Evolutionary conservation across 2,797 vertebrate genomes (phyloP), one percentile per base, ranked within the genome.

Genomic region (Acanthurus leucopareius): DNA sequence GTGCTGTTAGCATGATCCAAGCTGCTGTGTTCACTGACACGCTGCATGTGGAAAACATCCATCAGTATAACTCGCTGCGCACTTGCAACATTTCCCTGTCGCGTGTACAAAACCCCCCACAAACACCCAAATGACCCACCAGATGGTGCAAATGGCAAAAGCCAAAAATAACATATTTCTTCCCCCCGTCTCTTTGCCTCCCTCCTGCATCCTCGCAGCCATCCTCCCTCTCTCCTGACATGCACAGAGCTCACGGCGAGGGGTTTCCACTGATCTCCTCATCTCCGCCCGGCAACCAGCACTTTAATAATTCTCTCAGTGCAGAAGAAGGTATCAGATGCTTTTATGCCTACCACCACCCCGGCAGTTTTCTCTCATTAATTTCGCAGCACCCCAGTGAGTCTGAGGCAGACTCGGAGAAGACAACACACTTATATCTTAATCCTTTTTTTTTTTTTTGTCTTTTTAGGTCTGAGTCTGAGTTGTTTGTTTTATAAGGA

Each of bases 241-340:
- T 10, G 72, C 71, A 71, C 17, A 14, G 65, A 78, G 70, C 40
- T 73, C 80, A 70, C 61, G n/a, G 79, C n/a, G 17, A 80, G 69
- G 52, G 76, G 64, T 62, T 80, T 63, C 77, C 83, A 85, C 87
- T 87, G 84, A 86, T 88, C 76, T 86, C 62, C 83, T 75, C 69
- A 69, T 88, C 88, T 82, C 77, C 72, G 80, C 80, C 77, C 61
- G 86, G 84, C 85, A 88, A 88, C 69, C 70, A 59, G 74, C 68
- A 65, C 84, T 90, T 93, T 79, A 93, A 93, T 91, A 91, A 92
- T 92, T 91, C 89, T 90, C 89, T 92, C 85, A 88, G 90, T 72
- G 90, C 59, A 81, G 67, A 73, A 73, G 79, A 68, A 74, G 64
- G 81, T 54, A 72, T 80, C 48, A 85, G 88, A 88, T 70, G 82